These are phyloP conservation scores for Pollenia angustigena DNA, from an alignment of 2,888 invertebrate genomes.

Conservation along the genomic window DNA sequence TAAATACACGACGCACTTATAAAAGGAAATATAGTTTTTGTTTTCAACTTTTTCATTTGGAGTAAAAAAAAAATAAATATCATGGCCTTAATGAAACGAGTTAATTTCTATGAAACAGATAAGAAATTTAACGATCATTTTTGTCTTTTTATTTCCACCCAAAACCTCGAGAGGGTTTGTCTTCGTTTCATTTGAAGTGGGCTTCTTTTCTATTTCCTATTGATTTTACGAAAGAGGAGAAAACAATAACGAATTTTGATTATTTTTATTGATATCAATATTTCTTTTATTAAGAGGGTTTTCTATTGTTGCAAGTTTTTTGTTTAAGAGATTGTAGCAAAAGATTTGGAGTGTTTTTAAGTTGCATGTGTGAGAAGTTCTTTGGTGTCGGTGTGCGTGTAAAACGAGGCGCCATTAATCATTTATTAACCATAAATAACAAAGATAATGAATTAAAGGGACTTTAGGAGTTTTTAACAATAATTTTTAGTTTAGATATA, in stretches of 20 bases:
- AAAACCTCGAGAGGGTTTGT: conserved; percentile 17
- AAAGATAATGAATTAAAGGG: conserved; percentile 41
- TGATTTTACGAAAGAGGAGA: background rate
- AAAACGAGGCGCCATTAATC: conserved; percentile 68
- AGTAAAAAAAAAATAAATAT: conserved; percentile 30
- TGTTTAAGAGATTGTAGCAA: conserved; percentile 31
- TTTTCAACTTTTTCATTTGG: background rate
- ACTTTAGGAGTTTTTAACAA: too few relatives aligned
- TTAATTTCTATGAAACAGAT: conserved; percentile 56
- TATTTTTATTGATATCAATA: conserved; percentile 46
- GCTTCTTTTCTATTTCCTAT: conserved; percentile 8
- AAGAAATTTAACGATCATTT: conserved; percentile 45
- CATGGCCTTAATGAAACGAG: conserved; percentile 26
- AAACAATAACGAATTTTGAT: conserved; percentile 57
- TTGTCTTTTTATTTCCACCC: background rate
- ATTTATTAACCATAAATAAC: conserved; percentile 59
- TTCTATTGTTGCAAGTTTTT: conserved; percentile 32
- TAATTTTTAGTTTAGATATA: too few relatives aligned
- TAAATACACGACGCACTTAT: conserved; percentile 9
- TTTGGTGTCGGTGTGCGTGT: background rate
- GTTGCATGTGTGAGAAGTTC: background rate
- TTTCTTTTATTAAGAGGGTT: conserved; percentile 38
- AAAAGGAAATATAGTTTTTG: conserved; percentile 40
- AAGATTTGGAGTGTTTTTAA: background rate
- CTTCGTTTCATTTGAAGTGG: background rate